Percentiles rank a stretch among this genome's conserved stretches.
Conservation (phyloP, 2,113 vertebrate species). For the Loxodonta africana region DNA sequence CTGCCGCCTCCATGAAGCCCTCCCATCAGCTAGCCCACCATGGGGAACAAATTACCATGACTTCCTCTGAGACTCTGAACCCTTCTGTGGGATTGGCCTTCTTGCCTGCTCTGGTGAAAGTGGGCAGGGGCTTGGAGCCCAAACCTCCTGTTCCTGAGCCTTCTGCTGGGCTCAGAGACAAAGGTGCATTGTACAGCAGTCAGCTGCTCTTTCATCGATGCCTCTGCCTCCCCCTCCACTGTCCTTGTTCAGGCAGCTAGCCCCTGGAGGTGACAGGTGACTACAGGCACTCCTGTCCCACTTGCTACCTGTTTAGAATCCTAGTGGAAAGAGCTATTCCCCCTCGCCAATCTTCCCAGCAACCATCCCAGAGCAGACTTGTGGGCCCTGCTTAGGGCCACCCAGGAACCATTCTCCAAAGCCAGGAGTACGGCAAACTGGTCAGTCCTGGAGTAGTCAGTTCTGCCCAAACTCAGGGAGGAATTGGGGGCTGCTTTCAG, state of each 20-base stretch:
- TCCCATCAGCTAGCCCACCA: too few relatives aligned
- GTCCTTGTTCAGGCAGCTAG: background rate
- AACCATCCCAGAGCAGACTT: background rate
- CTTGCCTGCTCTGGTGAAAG: background rate
- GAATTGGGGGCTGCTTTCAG: accelerated
- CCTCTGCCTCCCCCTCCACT: background rate
- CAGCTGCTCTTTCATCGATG: background rate
- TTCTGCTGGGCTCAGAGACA: background rate
- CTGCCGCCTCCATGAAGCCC: background rate
- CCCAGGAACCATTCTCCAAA: background rate
- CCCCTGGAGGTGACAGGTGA: background rate
- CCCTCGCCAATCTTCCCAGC: background rate
- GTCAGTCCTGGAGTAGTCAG: background rate
- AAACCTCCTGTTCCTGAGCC: background rate
- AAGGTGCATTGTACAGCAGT: background rate
- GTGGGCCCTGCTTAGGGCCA: background rate
- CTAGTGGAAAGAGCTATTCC: background rate
- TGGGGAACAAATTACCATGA: too few relatives aligned
- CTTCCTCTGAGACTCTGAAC: background rate
- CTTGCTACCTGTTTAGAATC: background rate
- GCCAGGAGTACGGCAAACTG: background rate
- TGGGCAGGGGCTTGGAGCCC: background rate
- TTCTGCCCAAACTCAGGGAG: background rate
- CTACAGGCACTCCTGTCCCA: background rate
- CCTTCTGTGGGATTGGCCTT: background rate